These are phyloP conservation scores for Mantis religiosa DNA, from an alignment of 2,888 invertebrate genomes.

Conservation along the genomic window DNA sequence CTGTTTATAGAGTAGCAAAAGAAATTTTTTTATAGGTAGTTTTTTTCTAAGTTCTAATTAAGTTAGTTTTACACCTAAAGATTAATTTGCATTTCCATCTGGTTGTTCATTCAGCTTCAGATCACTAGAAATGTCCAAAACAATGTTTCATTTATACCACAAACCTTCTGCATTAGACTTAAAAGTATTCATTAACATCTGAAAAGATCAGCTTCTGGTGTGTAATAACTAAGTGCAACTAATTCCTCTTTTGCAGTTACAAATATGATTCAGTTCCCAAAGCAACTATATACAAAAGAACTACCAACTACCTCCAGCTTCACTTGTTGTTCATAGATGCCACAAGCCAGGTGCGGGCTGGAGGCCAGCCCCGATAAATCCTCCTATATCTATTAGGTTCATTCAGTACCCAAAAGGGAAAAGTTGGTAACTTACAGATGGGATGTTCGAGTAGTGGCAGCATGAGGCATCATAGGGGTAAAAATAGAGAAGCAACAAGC, in stretches of 20 bases:
- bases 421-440: slow-evolving; percentile 16
- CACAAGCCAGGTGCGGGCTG: slow-evolving; percentile 7
- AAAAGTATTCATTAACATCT: background rate
- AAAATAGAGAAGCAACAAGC: background rate
- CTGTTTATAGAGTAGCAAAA: too few species aligned
- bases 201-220: background rate
- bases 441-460: background rate
- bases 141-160: background rate
- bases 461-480: background rate
- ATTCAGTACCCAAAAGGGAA: slow-evolving; percentile 1
- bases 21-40: too few species aligned
- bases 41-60: too few species aligned
- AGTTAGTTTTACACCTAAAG: too few species aligned
- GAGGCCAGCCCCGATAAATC: slow-evolving; percentile 11
- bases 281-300: background rate
- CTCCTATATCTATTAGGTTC: slow-evolving; percentile 3
- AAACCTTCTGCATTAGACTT: background rate
- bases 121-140: background rate
- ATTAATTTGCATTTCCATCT: too few species aligned
- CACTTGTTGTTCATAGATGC: slow-evolving; percentile 9
- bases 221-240: background rate
- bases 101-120: background rate
- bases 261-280: background rate
- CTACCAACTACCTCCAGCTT: background rate
- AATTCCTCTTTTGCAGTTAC: background rate